These are phyloP conservation scores for Pentalonia nigronervosa DNA, from an alignment of 1,140 invertebrate species.

Conservation along the genomic window DNA sequence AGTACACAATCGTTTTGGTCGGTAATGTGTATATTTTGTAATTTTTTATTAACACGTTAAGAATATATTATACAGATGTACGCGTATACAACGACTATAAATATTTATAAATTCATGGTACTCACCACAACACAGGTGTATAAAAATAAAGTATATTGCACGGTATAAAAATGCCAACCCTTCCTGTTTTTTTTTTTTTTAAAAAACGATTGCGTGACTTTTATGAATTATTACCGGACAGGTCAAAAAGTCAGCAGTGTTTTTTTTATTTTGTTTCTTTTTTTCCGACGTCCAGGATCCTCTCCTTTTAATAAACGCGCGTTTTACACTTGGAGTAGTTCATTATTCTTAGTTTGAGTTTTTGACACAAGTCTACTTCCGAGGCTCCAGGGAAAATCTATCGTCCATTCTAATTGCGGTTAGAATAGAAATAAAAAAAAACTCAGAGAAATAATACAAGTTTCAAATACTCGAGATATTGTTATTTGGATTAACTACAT, in stretches of 20 bases:
- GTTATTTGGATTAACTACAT: background rate
- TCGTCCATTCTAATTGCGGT: background rate
- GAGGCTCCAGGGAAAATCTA: background rate
- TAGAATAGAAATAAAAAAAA: background rate
- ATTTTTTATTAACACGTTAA: background rate
- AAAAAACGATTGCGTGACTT: slow-evolving; percentile 35
- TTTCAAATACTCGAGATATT: background rate
- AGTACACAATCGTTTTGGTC: background rate
- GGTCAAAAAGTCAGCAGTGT: slow-evolving; percentile 32
- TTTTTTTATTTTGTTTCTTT: slow-evolving; percentile 17
- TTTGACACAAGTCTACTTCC: background rate
- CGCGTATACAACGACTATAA: background rate
- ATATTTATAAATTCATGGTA: background rate
- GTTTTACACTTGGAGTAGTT: background rate
- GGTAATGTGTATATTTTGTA: background rate
- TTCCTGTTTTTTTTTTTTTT: background rate
- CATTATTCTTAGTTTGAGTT: slow-evolving; percentile 13
- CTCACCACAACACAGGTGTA: background rate
- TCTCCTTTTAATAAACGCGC: background rate
- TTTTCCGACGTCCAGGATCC: background rate
- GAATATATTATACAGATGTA: background rate
- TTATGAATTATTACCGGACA: slow-evolving; percentile 39
- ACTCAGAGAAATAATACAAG: slow-evolving; percentile 9
- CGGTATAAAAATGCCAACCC: slow-evolving; percentile 3
- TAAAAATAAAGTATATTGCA: background rate